Evolutionary conservation across 2,888 invertebrate species (phyloP).

Genomic region (Digitonthophagus gazella): DNA sequence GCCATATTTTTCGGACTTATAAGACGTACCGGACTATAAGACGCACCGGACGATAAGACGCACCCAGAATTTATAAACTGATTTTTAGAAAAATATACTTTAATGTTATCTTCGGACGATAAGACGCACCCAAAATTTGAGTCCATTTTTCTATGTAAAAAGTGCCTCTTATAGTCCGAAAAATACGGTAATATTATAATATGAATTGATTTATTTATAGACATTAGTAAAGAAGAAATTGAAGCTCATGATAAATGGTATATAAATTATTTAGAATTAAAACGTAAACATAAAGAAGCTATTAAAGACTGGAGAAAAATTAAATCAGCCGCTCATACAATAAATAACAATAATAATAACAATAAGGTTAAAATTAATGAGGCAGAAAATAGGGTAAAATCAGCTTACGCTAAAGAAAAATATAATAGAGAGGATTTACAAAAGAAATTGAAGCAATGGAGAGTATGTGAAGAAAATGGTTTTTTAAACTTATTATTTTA

Average conservation of each 20-base stretch:
- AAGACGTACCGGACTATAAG: no score
- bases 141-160: no score
- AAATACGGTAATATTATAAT: no score
- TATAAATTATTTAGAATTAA: slow-evolving; percentile 49
- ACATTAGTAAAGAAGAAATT: slow-evolving; percentile 47
- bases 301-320: slow-evolving; percentile 51
- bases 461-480: slow-evolving; percentile 30
- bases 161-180: no score
- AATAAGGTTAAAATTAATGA: slow-evolving; percentile 12
- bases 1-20: no score
- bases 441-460: slow-evolving; percentile 40
- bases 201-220: slow-evolving; percentile 29
- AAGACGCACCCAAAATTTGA: no score
- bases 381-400: slow-evolving; percentile 14
- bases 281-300: slow-evolving; percentile 48
- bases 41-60: no score
- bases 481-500: not conserved
- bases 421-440: slow-evolving; percentile 27
- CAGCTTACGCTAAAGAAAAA: slow-evolving; percentile 18
- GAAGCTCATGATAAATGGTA: slow-evolving; percentile 55
- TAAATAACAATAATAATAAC: not conserved
- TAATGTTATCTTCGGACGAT: no score
- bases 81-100: no score
- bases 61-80: no score
- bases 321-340: slow-evolving; percentile 31